phyloP scores from a whole-genome alignment of 2,797 vertebrate genomes.

The Enteromius argenteus region DNA sequence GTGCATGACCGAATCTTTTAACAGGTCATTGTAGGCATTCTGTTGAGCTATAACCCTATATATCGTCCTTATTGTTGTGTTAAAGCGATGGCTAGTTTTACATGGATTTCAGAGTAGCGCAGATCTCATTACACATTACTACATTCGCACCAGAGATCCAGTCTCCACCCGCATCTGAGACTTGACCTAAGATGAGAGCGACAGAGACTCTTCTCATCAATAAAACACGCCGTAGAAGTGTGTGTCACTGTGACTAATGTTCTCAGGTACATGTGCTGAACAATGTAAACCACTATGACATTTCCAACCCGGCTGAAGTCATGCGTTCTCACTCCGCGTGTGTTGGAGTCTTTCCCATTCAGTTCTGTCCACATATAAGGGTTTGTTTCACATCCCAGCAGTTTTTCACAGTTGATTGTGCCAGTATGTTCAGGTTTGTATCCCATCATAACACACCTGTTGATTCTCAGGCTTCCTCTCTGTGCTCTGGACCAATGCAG shows the following conservation, averaged over 20 bases:
- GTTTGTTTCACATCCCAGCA: neutral
- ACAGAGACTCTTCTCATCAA: conserved; percentile 76
- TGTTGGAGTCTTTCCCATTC: conserved; percentile 9
- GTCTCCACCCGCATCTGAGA: conserved; percentile 41
- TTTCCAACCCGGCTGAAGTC: conserved; percentile 55
- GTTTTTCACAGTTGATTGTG: conserved; percentile 1
- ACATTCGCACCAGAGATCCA: conserved; percentile 42
- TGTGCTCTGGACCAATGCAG: conserved; percentile 16
- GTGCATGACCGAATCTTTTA: conserved; percentile 5
- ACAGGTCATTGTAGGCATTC: neutral
- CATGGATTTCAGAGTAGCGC: conserved; percentile 18
- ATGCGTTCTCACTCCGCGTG: conserved; percentile 31
- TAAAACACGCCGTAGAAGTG: conserved; percentile 75
- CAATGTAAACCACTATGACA: conserved; percentile 76
- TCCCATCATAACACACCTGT: conserved; percentile 14
- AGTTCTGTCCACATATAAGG: neutral
- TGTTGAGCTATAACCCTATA: conserved; percentile 9
- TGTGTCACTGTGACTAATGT: conserved; percentile 80
- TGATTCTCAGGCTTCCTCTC: conserved; percentile 15
- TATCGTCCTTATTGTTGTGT: conserved; percentile 20
- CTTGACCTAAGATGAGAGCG: conserved; percentile 48
- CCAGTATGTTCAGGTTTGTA: conserved; percentile 3
- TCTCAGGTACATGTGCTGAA: conserved; percentile 77
- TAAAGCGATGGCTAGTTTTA: conserved; percentile 40
- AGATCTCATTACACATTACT: conserved; percentile 37